Conservation (phyloP, 2,113 vertebrate species). For the Peromyscus californicus region DNA sequence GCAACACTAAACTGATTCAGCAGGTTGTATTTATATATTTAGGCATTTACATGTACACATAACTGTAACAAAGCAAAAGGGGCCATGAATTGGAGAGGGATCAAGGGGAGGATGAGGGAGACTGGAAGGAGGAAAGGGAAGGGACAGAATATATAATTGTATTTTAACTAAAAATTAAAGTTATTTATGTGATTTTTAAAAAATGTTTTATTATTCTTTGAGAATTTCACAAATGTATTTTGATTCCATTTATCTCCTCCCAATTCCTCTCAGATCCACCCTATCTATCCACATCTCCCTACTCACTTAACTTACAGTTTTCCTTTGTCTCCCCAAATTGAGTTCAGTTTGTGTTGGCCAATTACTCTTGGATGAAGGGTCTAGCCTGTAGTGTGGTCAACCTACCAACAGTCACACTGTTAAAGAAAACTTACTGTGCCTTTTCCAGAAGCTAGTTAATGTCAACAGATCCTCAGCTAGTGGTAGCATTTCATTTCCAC, state of each 20-base stretch:
- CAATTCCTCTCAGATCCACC: too few species aligned
- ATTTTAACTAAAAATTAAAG: not conserved
- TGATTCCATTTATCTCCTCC: not conserved
- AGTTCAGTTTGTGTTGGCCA: not conserved
- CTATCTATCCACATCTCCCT: not conserved
- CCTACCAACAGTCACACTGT: not conserved
- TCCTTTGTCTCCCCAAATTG: not conserved
- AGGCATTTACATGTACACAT: not conserved
- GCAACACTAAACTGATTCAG: not conserved
- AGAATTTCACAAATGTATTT: not conserved
- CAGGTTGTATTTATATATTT: not conserved
- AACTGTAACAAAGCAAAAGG: not conserved
- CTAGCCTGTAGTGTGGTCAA: not conserved
- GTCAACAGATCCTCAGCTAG: not conserved
- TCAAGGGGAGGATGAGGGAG: not conserved
- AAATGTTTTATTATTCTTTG: not conserved
- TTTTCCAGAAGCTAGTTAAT: not conserved
- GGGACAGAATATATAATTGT: not conserved
- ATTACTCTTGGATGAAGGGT: not conserved
- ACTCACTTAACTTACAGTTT: not conserved
- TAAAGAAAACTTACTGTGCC: not conserved
- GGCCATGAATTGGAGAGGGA: not conserved
- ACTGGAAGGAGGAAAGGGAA: not conserved
- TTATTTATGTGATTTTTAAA: not conserved
- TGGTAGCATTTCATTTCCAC: not conserved